Base-by-base conservation (phyloP, 2,888 invertebrate species). In the Oscheius sp. region DNA sequence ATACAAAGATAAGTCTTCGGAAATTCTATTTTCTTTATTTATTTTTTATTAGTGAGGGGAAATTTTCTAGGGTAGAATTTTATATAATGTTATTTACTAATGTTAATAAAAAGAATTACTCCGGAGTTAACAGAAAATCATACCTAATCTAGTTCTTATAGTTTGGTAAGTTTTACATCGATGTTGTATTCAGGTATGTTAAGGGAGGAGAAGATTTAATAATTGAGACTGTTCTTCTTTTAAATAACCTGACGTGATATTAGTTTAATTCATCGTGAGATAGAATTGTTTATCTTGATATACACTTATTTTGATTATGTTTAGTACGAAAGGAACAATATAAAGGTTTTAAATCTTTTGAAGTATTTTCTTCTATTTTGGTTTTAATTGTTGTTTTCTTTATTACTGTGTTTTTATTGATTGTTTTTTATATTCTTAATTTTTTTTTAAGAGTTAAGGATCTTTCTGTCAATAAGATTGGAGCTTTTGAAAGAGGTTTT, bases 101-200 rank as follows among this genome's bases (percentile, higher is more conserved):
- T 75, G 58, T 69, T 83, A 82, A 77, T 78, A 73, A 76, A 77
- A 82, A 75, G 79, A 84, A 82, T 82, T 84, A 84, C 84, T 84
- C 82, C 84, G 77, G 84, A 84, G 84, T 82, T 84, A 84, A 84
- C 84, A 84, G 84, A 82, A 84, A 83, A 80, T 79, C 83, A 84
- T 81, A 78, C 76, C 75, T 79, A 77, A 77, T 82, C 76, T 75
- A 83, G 83, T 78, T 78, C 79, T 83, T 81, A 82, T 84, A 75
- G 77, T 78, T 76, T 76, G 75, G 76, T 80, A 80, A 82, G 79
- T 82, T 82, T 83, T 82, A 82, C 81, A 81, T 83, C 81, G 82
- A 81, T 81, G 81, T 82, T 82, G 82, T 82, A 79, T 82, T 80
- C 72, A 77, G 77, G 63, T 81, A 76, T 70, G 63, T 73, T 78